phyloP scores from a whole-genome alignment of 2,113 vertebrate genomes.

The Recurvirostra avosetta region DNA sequence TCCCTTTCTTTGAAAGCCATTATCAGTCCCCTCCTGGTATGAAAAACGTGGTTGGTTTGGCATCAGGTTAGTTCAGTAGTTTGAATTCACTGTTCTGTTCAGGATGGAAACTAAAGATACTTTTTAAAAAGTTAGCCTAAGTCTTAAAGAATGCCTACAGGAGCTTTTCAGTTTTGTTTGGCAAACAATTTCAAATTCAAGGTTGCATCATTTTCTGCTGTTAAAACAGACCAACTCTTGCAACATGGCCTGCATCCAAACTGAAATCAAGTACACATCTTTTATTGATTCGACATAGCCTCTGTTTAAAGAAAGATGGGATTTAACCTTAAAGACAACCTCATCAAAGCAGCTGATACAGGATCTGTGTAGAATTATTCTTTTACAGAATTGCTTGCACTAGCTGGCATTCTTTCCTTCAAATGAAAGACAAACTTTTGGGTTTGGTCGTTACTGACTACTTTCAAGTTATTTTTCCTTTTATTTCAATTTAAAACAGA shows the following conservation, averaged over 20 bases:
- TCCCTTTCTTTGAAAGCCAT: background rate
- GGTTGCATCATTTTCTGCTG: background rate
- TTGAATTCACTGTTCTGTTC: background rate
- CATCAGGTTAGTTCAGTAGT: background rate
- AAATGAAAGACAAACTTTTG: background rate
- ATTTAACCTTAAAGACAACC: background rate
- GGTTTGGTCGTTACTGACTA: background rate
- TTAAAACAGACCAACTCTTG: background rate
- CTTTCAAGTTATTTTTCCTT: background rate
- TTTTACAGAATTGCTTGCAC: background rate
- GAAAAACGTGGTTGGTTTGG: background rate
- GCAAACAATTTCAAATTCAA: background rate
- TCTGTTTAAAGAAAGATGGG: background rate
- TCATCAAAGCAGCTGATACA: background rate
- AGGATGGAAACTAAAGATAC: background rate
- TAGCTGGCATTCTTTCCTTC: background rate
- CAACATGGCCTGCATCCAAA: fast-evolving
- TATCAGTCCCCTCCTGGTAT: background rate
- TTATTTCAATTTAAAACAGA: background rate
- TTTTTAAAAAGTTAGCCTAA: background rate
- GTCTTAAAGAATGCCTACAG: background rate
- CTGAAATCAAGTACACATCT: background rate
- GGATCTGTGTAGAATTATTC: background rate
- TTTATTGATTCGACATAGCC: background rate
- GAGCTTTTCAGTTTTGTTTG: background rate